Percentiles rank a stretch among this genome's conserved stretches.
Conservation (phyloP, 2,888 invertebrate species). For the Watsonalla cultraria region DNA sequence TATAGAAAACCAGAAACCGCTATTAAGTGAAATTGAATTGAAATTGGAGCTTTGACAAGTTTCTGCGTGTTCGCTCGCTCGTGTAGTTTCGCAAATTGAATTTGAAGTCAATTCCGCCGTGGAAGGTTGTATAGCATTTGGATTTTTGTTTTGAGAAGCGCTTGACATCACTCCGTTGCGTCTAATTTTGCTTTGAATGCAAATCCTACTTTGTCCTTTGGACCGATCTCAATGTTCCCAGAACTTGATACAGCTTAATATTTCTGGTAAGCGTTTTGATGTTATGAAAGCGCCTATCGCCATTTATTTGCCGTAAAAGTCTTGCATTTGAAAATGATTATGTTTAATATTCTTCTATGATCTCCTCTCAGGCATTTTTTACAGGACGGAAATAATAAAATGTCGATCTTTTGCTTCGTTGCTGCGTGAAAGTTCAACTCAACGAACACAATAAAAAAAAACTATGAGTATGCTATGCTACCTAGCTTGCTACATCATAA, state of each 20-base stretch:
- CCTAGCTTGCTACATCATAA: not conserved
- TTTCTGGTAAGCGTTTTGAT: no score
- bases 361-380: no score
- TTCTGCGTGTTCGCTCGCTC: not conserved
- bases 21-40: conserved; percentile 17
- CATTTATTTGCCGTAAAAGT: no score
- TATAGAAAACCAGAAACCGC: conserved; percentile 20
- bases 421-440: no score
- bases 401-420: no score
- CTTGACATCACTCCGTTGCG: not conserved
- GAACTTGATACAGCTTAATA: no score
- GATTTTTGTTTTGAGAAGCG: not conserved
- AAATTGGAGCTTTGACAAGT: conserved; percentile 5
- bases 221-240: not conserved
- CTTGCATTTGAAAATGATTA: no score
- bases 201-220: not conserved
- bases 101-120: conserved; percentile 1
- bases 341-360: no score
- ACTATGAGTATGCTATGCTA: no score
- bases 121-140: not conserved
- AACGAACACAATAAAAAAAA: no score
- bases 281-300: no score
- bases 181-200: not conserved
- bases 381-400: no score
- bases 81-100: conserved; percentile 6